phyloP scores from a whole-genome alignment of 2,888 invertebrate genomes.

The Vesta saturnalis region DNA sequence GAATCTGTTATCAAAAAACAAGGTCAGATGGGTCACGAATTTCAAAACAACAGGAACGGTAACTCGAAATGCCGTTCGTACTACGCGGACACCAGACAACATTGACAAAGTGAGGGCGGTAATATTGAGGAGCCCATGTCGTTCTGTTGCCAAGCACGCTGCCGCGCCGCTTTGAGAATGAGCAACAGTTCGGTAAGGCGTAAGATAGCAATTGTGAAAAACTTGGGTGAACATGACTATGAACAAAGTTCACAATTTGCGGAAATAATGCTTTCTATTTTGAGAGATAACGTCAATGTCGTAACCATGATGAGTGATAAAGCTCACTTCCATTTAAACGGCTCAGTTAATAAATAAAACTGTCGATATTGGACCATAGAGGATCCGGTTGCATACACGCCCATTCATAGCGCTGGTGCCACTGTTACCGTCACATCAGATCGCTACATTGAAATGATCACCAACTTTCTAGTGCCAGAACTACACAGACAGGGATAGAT shows the following conservation, averaged over 20 bases:
- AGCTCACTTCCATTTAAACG: too few species aligned
- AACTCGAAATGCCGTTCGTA: too few species aligned
- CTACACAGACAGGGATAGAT: too few species aligned
- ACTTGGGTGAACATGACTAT: not conserved
- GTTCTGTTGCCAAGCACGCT: not conserved
- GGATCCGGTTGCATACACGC: too few species aligned
- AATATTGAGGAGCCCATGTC: too few species aligned
- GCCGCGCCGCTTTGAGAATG: not conserved
- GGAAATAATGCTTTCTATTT: not conserved
- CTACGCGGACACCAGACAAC: too few species aligned
- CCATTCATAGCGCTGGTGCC: too few species aligned
- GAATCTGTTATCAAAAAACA: not conserved
- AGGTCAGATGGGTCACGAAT: too few species aligned
- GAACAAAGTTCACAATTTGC: too few species aligned
- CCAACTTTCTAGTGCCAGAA: not conserved
- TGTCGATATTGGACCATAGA: not conserved
- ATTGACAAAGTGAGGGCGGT: too few species aligned
- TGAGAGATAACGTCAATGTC: not conserved
- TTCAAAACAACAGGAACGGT: too few species aligned
- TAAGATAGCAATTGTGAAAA: not conserved
- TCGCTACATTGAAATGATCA: slow-evolving; percentile 1
- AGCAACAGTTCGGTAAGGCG: slow-evolving; percentile 1
- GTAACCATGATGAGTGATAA: too few species aligned
- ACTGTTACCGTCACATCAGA: not conserved
- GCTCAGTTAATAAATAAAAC: not conserved